phyloP scores from a whole-genome alignment of 2,888 invertebrate genomes.

The Leistus spinibarbis region DNA sequence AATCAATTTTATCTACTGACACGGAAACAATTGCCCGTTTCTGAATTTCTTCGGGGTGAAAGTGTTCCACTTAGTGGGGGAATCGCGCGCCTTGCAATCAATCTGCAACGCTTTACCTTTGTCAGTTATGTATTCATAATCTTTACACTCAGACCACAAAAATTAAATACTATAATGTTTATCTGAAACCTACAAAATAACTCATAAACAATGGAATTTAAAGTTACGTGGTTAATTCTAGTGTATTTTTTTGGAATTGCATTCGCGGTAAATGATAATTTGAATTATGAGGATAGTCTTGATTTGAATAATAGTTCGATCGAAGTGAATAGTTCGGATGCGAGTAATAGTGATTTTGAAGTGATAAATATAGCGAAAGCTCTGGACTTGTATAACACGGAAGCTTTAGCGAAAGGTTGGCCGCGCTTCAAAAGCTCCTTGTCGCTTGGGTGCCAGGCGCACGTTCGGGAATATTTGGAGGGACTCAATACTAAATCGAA shows the following conservation, averaged over 20 bases:
- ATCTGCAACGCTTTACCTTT: background rate
- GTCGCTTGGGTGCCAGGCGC: slow-evolving; percentile 1
- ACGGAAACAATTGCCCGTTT: no score
- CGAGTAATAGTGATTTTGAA: background rate
- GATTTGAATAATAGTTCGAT: background rate
- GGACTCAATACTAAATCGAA: slow-evolving; percentile 15
- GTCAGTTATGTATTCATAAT: background rate
- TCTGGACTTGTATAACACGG: slow-evolving; percentile 14
- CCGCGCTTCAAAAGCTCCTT: background rate
- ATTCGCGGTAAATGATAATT: background rate
- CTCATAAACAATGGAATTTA: background rate
- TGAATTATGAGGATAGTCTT: background rate
- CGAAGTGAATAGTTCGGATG: background rate
- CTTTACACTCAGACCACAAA: background rate
- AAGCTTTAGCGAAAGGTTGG: slow-evolving; percentile 6
- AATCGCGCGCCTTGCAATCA: background rate
- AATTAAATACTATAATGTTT: background rate
- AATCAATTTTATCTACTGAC: no score
- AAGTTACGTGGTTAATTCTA: slow-evolving; percentile 8
- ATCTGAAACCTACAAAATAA: background rate
- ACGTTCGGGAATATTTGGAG: slow-evolving; percentile 16
- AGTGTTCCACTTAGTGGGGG: background rate
- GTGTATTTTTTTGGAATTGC: background rate
- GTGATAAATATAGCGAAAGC: slow-evolving; percentile 4
- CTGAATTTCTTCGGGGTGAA: background rate